Evolutionary conservation across 2,797 vertebrate species (phyloP), one percentile per base, ranked within the genome.

Genomic region (Hippopotamyrus pictus): DNA sequence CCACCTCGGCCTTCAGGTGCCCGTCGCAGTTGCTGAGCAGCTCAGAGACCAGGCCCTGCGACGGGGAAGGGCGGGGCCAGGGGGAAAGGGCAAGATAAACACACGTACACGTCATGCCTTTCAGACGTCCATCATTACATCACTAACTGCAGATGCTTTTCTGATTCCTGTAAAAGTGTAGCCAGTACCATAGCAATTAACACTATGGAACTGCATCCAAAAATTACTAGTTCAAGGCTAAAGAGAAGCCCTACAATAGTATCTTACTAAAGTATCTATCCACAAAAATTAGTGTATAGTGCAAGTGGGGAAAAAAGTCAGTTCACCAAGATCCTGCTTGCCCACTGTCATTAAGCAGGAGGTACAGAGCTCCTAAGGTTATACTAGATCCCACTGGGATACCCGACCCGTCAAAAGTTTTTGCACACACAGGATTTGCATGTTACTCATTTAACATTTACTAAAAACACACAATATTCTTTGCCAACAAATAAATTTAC

Each of bases 11-110:
- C 95, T 99, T 99, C 94, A 99, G 95, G 5, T 99, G 98, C 7
- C 98, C 98, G 14, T 99, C 99, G 46, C 98, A 99, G 94, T 99
- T 99, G 92, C 94, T 97, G 53, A 99, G 91, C 92, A 99, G 93
- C 93, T 99, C 99, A 2, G 94, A 96, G 5, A 99, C 95, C 83
- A 99, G 96, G 19, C 97, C 97, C 98, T 99, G 93, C 89, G 59
- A 25, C 5, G 54, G 48, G 44, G 83, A 12, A 2, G 29, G 73
- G 73, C 17, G 37, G 33, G 17, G 37, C 37, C 69, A 37, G 33
- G 22, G n/a, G 73, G 1, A 3, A 7, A 11, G 37, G 44, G 2
- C 46, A 83, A 3, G n/a, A 19, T 14, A 14, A 76, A 65, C 9
- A 33, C 62, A 33, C 11, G 3, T 2, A 25, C 1, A 33, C 5